Evolutionary conservation across 1,140 invertebrate genomes (phyloP).

Genomic region (Saccostrea cuccullata): DNA sequence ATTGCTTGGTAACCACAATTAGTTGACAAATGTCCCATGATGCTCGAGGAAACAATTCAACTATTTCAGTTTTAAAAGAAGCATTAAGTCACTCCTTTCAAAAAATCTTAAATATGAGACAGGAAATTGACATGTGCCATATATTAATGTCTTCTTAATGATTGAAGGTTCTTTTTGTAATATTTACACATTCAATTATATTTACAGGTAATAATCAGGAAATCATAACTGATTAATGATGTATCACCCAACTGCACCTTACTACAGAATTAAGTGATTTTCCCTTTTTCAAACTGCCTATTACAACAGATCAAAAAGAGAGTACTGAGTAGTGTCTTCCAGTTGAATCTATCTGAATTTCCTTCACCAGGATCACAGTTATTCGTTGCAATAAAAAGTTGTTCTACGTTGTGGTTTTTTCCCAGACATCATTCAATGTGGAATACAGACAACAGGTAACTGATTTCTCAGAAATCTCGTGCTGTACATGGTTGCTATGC

Average conservation of each 20-base stretch:
- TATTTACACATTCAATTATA: no score
- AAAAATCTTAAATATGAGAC: background rate
- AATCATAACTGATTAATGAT: background rate
- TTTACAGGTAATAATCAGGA: background rate
- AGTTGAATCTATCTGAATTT: background rate
- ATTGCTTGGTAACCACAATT: background rate
- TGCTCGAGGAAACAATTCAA: background rate
- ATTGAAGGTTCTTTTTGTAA: background rate
- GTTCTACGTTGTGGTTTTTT: background rate
- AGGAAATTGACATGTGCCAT: background rate
- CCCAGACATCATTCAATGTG: background rate
- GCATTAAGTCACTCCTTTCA: background rate
- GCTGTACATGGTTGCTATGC: background rate
- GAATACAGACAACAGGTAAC: background rate
- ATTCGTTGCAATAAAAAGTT: background rate
- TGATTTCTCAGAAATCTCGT: background rate
- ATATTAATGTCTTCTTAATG: background rate
- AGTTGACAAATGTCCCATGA: background rate
- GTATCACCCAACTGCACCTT: background rate
- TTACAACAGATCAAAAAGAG: background rate
- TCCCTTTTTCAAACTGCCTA: background rate
- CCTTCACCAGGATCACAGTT: background rate
- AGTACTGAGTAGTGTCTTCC: background rate
- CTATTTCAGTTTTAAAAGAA: no score
- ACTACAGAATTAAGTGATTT: background rate